Evolutionary conservation across 64 coral and sea anemone species (phyloP).

Genomic region (Actinia equina): DNA sequence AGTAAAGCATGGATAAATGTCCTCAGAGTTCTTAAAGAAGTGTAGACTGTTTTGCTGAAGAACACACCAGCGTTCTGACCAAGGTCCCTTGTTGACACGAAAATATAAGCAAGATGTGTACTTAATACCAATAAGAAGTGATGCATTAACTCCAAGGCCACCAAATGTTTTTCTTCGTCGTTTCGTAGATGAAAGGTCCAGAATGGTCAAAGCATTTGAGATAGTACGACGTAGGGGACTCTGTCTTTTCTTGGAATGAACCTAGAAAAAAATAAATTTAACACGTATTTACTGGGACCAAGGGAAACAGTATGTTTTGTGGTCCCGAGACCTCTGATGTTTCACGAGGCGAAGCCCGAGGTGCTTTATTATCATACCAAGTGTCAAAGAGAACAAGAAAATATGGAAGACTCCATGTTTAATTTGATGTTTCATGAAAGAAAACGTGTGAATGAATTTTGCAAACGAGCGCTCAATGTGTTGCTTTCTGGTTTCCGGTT

Average conservation of each 20-base stretch:
- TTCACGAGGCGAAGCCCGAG: no score
- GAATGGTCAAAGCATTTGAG: slow-evolving; percentile 50
- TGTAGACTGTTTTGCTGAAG: slow-evolving; percentile 74
- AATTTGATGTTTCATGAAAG: no score
- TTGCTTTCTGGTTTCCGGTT: no score
- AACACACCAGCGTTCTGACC: slow-evolving; percentile 85
- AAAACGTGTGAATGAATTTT: no score
- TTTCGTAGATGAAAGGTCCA: slow-evolving; percentile 38
- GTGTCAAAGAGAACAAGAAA: no score
- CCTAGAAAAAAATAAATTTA: background rate
- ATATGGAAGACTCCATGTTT: no score
- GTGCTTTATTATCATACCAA: no score
- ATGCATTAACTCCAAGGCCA: slow-evolving; percentile 42
- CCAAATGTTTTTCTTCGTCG: slow-evolving; percentile 69
- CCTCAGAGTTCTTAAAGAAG: slow-evolving; percentile 61
- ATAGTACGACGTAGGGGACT: slow-evolving; percentile 59
- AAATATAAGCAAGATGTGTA: slow-evolving; percentile 68
- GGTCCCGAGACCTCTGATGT: no score
- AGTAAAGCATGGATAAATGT: slow-evolving; percentile 29
- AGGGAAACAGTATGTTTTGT: no score
- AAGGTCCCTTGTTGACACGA: slow-evolving; percentile 50
- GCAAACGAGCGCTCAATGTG: no score
- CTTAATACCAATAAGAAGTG: slow-evolving; percentile 62
- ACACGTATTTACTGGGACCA: no score
- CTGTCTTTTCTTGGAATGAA: slow-evolving; percentile 14